A percentile compares a stretch with the other conserved stretches of the same genome.
Evolutionary conservation across 1,140 invertebrate species (phyloP).

Genomic region (Drosophila sturtevanti): DNA sequence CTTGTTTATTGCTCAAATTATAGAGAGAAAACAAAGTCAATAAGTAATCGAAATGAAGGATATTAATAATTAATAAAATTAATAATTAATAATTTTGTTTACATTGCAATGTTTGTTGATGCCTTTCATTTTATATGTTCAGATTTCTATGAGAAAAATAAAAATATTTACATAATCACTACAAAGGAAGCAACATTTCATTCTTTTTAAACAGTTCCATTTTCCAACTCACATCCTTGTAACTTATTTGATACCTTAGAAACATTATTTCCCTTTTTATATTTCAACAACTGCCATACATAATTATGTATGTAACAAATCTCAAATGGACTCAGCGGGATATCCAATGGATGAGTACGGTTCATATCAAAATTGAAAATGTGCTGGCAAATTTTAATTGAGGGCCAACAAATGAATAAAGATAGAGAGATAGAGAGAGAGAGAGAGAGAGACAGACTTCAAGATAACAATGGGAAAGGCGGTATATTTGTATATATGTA

Average conservation of each 20-base stretch:
- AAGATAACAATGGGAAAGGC: slow-evolving; percentile 46
- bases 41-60: no score
- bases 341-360: slow-evolving; percentile 19
- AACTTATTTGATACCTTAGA: slow-evolving; percentile 24
- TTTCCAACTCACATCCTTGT: background rate
- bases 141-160: no score
- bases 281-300: background rate
- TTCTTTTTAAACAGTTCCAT: background rate
- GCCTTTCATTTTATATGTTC: no score
- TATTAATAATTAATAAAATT: no score
- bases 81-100: no score
- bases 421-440: no score
- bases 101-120: no score
- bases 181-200: background rate
- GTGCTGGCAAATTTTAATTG: slow-evolving; percentile 62
- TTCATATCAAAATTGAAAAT: slow-evolving; percentile 59
- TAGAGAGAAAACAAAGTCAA: no score
- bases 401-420: slow-evolving; percentile 24
- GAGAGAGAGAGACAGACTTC: background rate
- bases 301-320: slow-evolving; percentile 55
- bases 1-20: no score
- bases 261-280: background rate
- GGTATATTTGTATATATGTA: slow-evolving; percentile 26
- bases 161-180: background rate
- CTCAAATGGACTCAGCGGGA: slow-evolving; percentile 63